Base-by-base conservation (phyloP, 2,888 invertebrate species). In the Cotesia congregata region DNA sequence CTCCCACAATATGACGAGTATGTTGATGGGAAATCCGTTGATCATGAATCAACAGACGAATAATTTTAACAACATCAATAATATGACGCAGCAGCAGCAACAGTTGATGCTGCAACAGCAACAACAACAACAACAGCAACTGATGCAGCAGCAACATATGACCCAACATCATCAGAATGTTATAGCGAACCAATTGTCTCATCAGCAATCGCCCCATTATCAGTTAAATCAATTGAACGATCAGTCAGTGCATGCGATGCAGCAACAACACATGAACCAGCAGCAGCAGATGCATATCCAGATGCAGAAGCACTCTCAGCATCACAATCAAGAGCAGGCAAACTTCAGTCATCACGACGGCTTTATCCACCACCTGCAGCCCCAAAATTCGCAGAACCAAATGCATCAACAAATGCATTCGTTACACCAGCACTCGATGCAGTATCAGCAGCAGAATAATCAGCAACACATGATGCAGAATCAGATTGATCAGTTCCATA, bases 21-120 rank as follows among this genome's bases (percentile, higher is more conserved):
- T 88, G 85, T 70, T 88, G 76, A 87, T 89, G 87, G 84, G 86
- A 59, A 88, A 88, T 81, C 84, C 87, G 67, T 78, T 88, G 83
- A 85, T 88, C 39, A 86, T 87, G 86, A 88, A 88, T 83, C 88
- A 88, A 79, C 87, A 85, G 75, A 78, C 81, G 50, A 76, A 84
- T 6, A 87, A 85, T 81, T 86, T 79, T 30, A 80, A 81, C 12
- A 87, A 80, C 80, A 84, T 81, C 30, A 80, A 81, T n/a, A 87
- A 80, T 80, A 84, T 81, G 85, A 84, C 64, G 15, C 73, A 77
- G 65, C 76, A 77, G 12, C 76, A 73, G 41, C 76, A 77, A 77
- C 73, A 85, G 50, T 82, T 85, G 6, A 82, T 85, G 67, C 76
- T 85, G 17, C 85, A 86, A 61, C 84, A 85, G 20, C 87, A 86